Evolutionary conservation across 1,140 invertebrate genomes (phyloP), one percentile per base, ranked within the genome.

Genomic region (Bombus huntii): DNA sequence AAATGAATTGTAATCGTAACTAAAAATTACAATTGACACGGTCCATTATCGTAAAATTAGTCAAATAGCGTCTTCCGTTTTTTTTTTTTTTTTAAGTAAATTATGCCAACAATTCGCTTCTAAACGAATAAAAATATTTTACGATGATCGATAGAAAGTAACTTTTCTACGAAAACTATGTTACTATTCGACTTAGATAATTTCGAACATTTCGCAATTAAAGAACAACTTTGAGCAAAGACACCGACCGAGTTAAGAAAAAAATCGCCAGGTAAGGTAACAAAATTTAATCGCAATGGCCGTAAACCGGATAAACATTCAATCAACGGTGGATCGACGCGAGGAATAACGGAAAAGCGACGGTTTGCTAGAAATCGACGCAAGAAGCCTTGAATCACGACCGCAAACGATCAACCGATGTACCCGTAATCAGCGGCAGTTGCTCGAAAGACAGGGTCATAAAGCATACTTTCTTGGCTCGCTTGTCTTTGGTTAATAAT

Each of bases 401-500:
- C 39, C 57, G 85, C 74, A 72, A 83, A 84, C 81, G 81, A 77
- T 73, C 37, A 71, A 22, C 57, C 85, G 53, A 86, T 71, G 53
- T 70, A 53, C 59, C 80, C 59, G 59, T 70, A 74, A 86, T 83
- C 85, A 83, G 53, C 34, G 81, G 85, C 68, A 83, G 73, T 87
- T 76, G 81, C 66, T 78, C 57, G 39, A 66, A 83, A 78, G 85
- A 77, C 85, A 83, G 31, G 81, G 53, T 87, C 86, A 62, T 87
- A 80, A 87, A 87, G 70, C 59, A 74, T 85, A 37, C 71, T 72
- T 57, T 57, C 75, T 47, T 68, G 57, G 37, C 81, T 57, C 42
- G 80, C 47, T 82, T 86, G 62, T 86, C 79, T 83, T 82, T 68
- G 31, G 75, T 37, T 34, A 76, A 83, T 87, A 87, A 87, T 87